Percentiles rank a stretch among this genome's conserved stretches.
These are phyloP conservation scores for Dolomedes plantarius DNA, from an alignment of 2,888 invertebrate species.

Conservation along the genomic window DNA sequence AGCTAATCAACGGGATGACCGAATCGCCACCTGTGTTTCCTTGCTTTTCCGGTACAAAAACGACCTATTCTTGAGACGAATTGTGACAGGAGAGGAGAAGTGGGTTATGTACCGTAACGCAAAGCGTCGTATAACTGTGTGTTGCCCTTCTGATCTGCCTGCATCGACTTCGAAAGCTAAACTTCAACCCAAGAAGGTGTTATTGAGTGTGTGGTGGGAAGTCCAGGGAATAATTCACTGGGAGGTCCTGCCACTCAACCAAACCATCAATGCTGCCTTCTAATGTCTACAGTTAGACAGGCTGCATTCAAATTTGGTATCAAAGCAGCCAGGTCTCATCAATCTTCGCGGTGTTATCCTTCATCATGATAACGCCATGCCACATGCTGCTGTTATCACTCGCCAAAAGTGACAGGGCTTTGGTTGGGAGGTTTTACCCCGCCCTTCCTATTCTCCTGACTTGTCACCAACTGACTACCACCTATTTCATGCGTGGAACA, in stretches of 20 bases:
- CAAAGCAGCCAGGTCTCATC: too few relatives aligned
- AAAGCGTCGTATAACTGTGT: conserved; percentile 15
- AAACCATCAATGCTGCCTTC: background rate
- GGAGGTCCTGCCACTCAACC: background rate
- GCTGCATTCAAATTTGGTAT: conserved; percentile 2
- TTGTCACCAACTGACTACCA: conserved; percentile 2
- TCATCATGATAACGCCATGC: background rate
- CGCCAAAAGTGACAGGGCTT: background rate
- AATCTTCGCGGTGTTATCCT: background rate
- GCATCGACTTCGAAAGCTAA: background rate
- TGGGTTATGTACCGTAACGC: background rate
- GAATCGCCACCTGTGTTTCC: too few relatives aligned
- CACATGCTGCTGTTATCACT: too few relatives aligned
- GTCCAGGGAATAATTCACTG: conserved; percentile 5
- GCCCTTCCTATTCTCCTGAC: background rate
- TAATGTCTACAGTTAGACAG: background rate
- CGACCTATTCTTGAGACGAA: background rate
- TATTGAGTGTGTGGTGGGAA: background rate
- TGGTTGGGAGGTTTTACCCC: conserved; percentile 4
- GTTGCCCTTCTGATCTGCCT: background rate
- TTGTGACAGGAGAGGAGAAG: conserved; percentile 3
- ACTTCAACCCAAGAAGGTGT: conserved; percentile 8
- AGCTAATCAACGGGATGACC: too few relatives aligned
- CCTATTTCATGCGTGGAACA: background rate
- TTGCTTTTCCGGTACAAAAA: conserved; percentile 13